Base-by-base conservation (phyloP, 1,140 invertebrate genomes). In the Tetramorium alpestre region DNA sequence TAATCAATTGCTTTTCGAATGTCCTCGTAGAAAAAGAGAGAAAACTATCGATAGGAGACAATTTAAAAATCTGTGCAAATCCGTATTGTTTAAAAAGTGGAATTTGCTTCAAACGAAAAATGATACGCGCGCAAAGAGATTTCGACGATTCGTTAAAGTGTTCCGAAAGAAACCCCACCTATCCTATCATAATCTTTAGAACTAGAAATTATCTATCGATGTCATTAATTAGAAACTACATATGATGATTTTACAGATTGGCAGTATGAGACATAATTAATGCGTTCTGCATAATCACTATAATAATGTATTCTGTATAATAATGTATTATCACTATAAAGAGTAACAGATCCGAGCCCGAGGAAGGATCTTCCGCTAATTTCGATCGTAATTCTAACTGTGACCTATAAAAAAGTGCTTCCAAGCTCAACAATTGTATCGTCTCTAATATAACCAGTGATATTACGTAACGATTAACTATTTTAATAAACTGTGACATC, bases 251-350 rank as follows among this genome's bases (percentile, higher is more conserved):
- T 76, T 86, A 80, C 60, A 72, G 47, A 69, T 87, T 87, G 85
- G 85, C 85, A 87, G 85, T 87, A 87, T 72, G 85, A 87, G 85
- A 82, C 82, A 80, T 82, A 77, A 85, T 77, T 76, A 85, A 85
- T 22, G 73, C 73, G 51, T 64, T 77, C 16, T 85, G 84, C 69
- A 54, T 64, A 76, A 76, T 76, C 72, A 64, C 22, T 78, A 47
- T 76, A 77, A 44, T 85, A 67, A 85, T 65, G 47, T 64, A 64
- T 76, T 76, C 33, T 69, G 38, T 49, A 22, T 22, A 22, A 22
- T 22, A 22, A 22, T 22, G 22, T 22, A 81, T 81, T 81, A 81
- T 81, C 78, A 81, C 78, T 81, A 81, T 81, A 81, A 69, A 69
- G 65, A 69, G 64, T 47, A 84, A 75, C 70, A 75, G 69, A 65